These are phyloP conservation scores for Porites evermanni DNA, from an alignment of 92 coral and sea anemone genomes.

Conservation along the genomic window DNA sequence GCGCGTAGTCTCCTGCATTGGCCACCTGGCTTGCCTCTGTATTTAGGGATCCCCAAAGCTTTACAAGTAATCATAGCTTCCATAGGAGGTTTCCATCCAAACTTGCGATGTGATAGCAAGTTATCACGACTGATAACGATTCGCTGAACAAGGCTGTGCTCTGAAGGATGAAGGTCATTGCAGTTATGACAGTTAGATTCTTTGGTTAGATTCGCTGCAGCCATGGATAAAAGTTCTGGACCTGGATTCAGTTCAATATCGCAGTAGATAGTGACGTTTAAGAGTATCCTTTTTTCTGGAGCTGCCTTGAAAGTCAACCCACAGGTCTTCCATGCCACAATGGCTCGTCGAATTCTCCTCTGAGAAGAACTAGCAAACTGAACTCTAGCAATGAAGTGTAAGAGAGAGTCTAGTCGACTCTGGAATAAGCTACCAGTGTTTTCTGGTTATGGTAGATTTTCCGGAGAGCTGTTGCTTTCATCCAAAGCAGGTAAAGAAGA, in stretches of 20 bases:
- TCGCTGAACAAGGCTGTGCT: not conserved
- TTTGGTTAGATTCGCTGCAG: not conserved
- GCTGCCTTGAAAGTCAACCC: conserved; percentile 26
- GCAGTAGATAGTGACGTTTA: conserved; percentile 22
- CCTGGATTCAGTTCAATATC: conserved; percentile 47
- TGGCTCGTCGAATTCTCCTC: conserved; percentile 29
- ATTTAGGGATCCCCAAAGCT: conserved; percentile 27
- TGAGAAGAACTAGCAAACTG: conserved; percentile 3
- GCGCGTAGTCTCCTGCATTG: not conserved
- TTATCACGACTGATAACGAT: not conserved
- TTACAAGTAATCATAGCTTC: conserved; percentile 3
- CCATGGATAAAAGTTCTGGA: conserved; percentile 8
- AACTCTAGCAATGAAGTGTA: conserved; percentile 2
- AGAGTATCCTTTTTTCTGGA: conserved; percentile 35
- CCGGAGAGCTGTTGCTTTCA: too few relatives aligned
- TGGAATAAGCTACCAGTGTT: not conserved
- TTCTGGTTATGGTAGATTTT: too few relatives aligned
- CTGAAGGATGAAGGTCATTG: not conserved
- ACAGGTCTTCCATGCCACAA: conserved; percentile 19
- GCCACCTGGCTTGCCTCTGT: conserved; percentile 31
- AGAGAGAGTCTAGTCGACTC: conserved; percentile 4
- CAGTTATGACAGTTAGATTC: too few relatives aligned
- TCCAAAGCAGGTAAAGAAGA: too few relatives aligned
- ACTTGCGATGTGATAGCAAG: conserved; percentile 31
- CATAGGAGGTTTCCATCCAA: conserved; percentile 31